Conservation (phyloP, 2,888 invertebrate species). For the Argynnis bischoffii region DNA sequence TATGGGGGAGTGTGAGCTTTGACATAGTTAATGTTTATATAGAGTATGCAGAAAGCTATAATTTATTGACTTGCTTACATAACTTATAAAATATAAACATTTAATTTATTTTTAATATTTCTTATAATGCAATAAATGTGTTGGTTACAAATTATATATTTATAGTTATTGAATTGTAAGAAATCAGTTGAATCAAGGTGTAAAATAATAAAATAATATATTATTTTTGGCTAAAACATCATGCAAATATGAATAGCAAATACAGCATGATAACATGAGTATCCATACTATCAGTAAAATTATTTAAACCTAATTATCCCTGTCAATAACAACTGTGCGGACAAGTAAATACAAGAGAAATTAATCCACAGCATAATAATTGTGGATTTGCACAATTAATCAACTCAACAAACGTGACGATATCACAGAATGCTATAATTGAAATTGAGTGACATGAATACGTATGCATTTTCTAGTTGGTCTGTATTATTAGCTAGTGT, state of each 20-base stretch:
- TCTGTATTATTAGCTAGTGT: background rate
- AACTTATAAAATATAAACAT: no score
- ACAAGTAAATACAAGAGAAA: conserved; percentile 14
- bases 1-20: no score
- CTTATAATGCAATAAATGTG: no score
- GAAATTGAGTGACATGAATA: conserved; percentile 1
- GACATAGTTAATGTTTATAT: no score
- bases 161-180: no score
- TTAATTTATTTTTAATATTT: no score
- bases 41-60: no score
- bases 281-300: conserved; percentile 10
- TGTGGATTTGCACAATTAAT: conserved; percentile 22
- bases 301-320: conserved; percentile 22
- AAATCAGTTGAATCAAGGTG: no score
- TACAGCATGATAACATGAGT: background rate
- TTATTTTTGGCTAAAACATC: background rate
- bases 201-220: no score
- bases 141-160: no score
- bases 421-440: conserved; percentile 4
- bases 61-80: no score
- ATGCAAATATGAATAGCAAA: background rate
- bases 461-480: background rate
- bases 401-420: conserved; percentile 3
- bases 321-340: conserved; percentile 27
- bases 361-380: conserved; percentile 16